Conservation (phyloP, 2,888 invertebrate genomes). For the Drosophila pegasa region DNA sequence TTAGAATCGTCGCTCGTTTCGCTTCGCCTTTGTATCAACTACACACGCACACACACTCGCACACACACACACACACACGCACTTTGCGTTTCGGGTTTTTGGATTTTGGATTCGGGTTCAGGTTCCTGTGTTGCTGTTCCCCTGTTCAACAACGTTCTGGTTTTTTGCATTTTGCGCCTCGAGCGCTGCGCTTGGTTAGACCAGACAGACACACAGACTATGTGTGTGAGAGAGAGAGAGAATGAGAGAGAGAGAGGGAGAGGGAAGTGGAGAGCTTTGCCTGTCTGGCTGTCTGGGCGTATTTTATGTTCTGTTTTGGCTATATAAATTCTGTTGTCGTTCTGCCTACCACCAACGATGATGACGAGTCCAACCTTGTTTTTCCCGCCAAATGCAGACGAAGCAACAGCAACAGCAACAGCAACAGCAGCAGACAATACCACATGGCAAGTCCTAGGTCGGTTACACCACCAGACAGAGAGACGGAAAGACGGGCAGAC, state of each 20-base stretch:
- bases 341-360: constrained; percentile 48
- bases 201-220: constrained; percentile 11
- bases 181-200: constrained; percentile 55
- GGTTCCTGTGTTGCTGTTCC: constrained; percentile 60
- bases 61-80: background rate
- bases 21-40: constrained; percentile 38
- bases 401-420: constrained; percentile 41
- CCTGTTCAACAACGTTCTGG: constrained; percentile 71
- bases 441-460: constrained; percentile 83
- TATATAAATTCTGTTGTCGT: constrained; percentile 60
- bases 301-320: constrained; percentile 73
- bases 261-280: background rate
- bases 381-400: constrained; percentile 79
- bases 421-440: constrained; percentile 72
- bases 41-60: constrained; percentile 9
- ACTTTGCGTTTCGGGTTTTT: constrained; percentile 47
- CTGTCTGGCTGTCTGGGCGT: constrained; percentile 43
- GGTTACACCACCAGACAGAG: constrained; percentile 75
- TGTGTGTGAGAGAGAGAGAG: background rate
- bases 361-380: constrained; percentile 40
- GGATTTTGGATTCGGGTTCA: constrained; percentile 49
- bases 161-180: constrained; percentile 70
- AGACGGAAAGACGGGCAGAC: background rate
- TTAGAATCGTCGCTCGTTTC: constrained; percentile 65
- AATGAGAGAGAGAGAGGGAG: background rate